phyloP scores from a whole-genome alignment of 1,140 invertebrate species.

The Caenorhabditis brenneri region DNA sequence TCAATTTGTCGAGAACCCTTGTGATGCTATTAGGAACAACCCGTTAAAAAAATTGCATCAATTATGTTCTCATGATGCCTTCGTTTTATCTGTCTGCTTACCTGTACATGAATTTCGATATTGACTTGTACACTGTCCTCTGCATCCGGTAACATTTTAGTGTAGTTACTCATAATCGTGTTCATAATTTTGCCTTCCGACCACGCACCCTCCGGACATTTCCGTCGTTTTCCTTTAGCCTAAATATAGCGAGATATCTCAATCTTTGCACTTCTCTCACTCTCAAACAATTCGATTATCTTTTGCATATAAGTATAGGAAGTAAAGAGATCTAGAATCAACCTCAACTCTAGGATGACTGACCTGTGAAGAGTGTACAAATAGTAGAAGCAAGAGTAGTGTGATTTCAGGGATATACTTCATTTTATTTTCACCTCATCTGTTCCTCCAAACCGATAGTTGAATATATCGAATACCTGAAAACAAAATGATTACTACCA shows the following conservation, averaged over 20 bases:
- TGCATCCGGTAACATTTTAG: constrained; percentile 67
- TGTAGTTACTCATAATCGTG: constrained; percentile 66
- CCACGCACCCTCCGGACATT: constrained; percentile 66
- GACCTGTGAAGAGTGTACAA: constrained; percentile 31
- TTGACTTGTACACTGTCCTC: constrained; percentile 66
- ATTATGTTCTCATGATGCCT: no score
- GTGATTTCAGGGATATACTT: constrained; percentile 28
- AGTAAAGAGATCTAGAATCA: constrained; percentile 12
- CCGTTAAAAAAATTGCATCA: no score
- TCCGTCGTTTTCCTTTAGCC: constrained; percentile 49
- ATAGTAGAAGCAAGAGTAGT: constrained; percentile 29
- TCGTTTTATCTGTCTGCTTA: not conserved
- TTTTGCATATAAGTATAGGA: not conserved
- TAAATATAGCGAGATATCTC: constrained; percentile 30
- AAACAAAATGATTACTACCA: not conserved
- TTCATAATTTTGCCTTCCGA: constrained; percentile 64
- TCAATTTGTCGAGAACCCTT: no score
- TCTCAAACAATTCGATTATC: constrained; percentile 14
- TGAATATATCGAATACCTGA: not conserved
- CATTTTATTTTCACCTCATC: constrained; percentile 23
- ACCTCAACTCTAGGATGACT: not conserved
- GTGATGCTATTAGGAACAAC: no score
- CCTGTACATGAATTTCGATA: constrained; percentile 68
- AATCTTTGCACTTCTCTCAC: constrained; percentile 24
- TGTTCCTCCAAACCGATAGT: not conserved